These are phyloP conservation scores for Nemoura dubitans DNA, from an alignment of 2,888 invertebrate genomes.

Conservation along the genomic window DNA sequence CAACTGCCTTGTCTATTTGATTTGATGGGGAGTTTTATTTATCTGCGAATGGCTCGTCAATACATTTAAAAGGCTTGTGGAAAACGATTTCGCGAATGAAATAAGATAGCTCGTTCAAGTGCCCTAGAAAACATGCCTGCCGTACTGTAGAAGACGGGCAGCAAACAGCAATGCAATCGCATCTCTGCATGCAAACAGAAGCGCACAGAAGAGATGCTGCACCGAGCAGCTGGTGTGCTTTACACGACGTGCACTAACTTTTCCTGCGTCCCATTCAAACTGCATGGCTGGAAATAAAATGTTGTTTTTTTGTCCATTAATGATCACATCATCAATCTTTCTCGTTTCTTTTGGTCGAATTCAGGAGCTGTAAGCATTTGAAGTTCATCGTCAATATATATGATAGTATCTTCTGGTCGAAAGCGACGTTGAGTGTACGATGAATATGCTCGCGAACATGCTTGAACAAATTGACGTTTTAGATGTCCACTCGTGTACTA, in stretches of 20 bases:
- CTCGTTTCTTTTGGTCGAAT: not conserved
- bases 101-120: not conserved
- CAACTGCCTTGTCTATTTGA: not conserved
- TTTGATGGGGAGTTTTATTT: not conserved
- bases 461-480: not conserved
- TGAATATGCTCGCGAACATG: not conserved
- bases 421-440: not conserved
- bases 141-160: not conserved
- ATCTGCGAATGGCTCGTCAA: not conserved
- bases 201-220: not conserved
- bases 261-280: not conserved
- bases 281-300: not conserved
- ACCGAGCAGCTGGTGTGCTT: not conserved
- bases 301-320: slow-evolving; percentile 1
- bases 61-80: not conserved
- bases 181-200: not conserved
- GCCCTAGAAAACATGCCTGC: not conserved
- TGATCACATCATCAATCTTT: slow-evolving; percentile 4
- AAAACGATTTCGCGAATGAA: not conserved
- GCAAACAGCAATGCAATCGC: not conserved
- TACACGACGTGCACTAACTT: not conserved
- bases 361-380: not conserved
- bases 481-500: not conserved
- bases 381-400: not conserved
- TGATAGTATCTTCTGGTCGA: not conserved